Conservation (phyloP, 1,140 invertebrate species). For the Campoletis sonorensis region DNA sequence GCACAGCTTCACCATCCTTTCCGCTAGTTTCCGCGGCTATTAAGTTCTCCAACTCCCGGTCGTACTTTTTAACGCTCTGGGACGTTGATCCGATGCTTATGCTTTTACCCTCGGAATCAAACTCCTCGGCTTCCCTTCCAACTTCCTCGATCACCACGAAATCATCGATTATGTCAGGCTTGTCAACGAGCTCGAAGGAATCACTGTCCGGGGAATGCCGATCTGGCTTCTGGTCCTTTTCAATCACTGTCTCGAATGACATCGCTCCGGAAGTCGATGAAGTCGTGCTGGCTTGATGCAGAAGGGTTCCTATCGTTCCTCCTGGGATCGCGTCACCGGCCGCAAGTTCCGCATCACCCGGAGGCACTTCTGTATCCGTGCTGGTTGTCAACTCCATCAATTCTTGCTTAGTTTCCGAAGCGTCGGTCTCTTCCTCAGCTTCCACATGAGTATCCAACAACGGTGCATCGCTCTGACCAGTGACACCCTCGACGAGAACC, state of each 20-base stretch:
- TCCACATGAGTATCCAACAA: constrained; percentile 11
- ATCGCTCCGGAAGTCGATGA: constrained; percentile 71
- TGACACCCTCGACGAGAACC: background rate
- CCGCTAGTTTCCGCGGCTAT: constrained; percentile 66
- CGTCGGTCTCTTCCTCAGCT: constrained; percentile 36
- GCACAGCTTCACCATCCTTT: constrained; percentile 57
- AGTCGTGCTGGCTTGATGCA: constrained; percentile 70
- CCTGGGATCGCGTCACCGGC: constrained; percentile 12
- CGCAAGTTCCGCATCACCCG: background rate
- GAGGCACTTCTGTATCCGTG: background rate
- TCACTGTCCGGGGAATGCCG: constrained; percentile 88
- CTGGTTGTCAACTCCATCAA: constrained; percentile 32
- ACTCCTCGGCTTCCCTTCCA: constrained; percentile 88
- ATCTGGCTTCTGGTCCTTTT: constrained; percentile 76
- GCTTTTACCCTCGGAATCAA: constrained; percentile 88
- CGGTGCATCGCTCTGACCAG: background rate
- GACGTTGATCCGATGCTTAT: constrained; percentile 78
- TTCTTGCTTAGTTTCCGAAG: constrained; percentile 49
- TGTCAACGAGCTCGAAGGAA: constrained; percentile 92
- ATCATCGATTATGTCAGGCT: constrained; percentile 90
- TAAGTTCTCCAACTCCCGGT: constrained; percentile 86
- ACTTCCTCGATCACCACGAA: constrained; percentile 92
- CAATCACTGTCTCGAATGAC: constrained; percentile 74
- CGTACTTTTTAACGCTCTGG: constrained; percentile 79
- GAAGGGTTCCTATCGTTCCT: constrained; percentile 37